A percentile compares a stretch with the other conserved stretches of the same genome.
phyloP scores from a whole-genome alignment of 2,888 invertebrate species.

The Tenodera sinensis region DNA sequence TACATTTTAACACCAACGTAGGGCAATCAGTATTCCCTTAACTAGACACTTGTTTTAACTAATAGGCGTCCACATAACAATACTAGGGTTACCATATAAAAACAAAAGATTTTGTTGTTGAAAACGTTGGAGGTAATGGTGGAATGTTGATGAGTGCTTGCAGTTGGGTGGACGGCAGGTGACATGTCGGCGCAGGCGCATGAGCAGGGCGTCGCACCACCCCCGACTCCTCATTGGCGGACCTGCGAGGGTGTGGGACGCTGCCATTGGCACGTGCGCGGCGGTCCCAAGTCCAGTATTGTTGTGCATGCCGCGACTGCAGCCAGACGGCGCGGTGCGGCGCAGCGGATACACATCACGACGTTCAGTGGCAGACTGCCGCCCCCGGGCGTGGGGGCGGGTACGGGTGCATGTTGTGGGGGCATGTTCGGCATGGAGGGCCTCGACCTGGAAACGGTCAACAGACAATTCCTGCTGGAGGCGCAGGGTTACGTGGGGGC shows the following conservation, averaged over 20 bases:
- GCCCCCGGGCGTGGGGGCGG: not conserved
- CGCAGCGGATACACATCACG: too few species aligned
- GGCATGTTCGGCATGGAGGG: slow-evolving; percentile 64
- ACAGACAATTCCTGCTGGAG: slow-evolving; percentile 61
- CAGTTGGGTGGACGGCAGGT: too few species aligned
- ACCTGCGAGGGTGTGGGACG: not conserved
- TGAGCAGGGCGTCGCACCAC: not conserved
- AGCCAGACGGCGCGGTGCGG: not conserved
- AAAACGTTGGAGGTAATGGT: too few species aligned
- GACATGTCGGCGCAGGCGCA: not conserved
- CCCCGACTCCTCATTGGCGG: not conserved
- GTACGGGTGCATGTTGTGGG: not conserved
- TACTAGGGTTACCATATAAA: too few species aligned
- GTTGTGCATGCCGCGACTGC: not conserved
- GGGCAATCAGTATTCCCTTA: too few species aligned
- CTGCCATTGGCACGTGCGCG: not conserved
- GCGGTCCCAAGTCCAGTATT: not conserved
- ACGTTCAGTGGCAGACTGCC: not conserved
- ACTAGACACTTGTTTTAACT: too few species aligned
- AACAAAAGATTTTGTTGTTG: too few species aligned
- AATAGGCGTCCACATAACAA: too few species aligned
- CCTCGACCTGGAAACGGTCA: slow-evolving; percentile 64
- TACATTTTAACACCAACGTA: too few species aligned
- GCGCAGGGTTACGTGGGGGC: slow-evolving; percentile 39
- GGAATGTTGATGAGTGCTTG: too few species aligned